A percentile compares a stretch with the other conserved stretches of the same genome.
These are phyloP conservation scores for Sipha maydis DNA, from an alignment of 2,888 invertebrate genomes.

Conservation along the genomic window DNA sequence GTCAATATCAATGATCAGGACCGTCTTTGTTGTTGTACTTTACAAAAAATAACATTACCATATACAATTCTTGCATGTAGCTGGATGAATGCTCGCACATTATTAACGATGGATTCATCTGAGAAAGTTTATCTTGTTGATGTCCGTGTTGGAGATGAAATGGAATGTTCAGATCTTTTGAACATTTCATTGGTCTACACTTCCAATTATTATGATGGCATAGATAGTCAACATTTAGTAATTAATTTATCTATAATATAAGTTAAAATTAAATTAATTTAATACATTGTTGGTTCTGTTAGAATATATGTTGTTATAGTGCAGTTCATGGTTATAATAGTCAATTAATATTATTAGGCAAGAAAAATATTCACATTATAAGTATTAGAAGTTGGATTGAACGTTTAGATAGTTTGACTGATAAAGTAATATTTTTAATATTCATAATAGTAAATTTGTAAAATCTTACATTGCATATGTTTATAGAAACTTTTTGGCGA, in stretches of 20 bases:
- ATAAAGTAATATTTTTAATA: constrained; percentile 67
- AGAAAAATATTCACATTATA: constrained; percentile 72
- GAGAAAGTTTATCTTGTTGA: constrained; percentile 91
- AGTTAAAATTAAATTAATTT: neutral
- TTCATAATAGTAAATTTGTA: neutral
- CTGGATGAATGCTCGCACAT: constrained; percentile 84
- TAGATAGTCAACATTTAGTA: constrained; percentile 83
- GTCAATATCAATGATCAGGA: constrained; percentile 71
- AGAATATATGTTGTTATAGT: constrained; percentile 73
- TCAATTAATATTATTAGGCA: constrained; percentile 78
- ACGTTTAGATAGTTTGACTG: constrained; percentile 73
- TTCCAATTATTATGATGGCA: constrained; percentile 89
- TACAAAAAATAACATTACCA: constrained; percentile 77
- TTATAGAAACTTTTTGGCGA: constrained; percentile 71
- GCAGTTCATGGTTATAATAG: constrained; percentile 76
- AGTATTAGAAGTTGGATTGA: constrained; percentile 77
- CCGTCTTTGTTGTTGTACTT: constrained; percentile 73
- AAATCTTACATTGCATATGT: constrained; percentile 44
- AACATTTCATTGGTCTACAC: constrained; percentile 85
- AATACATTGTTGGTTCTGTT: neutral
- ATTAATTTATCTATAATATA: constrained; percentile 63
- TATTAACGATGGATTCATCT: constrained; percentile 85
- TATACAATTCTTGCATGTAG: constrained; percentile 81
- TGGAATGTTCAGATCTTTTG: constrained; percentile 84
- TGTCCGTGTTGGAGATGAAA: constrained; percentile 86